phyloP scores from a whole-genome alignment of 2,797 vertebrate genomes.

The Acrossocheilus wenchowensis region DNA sequence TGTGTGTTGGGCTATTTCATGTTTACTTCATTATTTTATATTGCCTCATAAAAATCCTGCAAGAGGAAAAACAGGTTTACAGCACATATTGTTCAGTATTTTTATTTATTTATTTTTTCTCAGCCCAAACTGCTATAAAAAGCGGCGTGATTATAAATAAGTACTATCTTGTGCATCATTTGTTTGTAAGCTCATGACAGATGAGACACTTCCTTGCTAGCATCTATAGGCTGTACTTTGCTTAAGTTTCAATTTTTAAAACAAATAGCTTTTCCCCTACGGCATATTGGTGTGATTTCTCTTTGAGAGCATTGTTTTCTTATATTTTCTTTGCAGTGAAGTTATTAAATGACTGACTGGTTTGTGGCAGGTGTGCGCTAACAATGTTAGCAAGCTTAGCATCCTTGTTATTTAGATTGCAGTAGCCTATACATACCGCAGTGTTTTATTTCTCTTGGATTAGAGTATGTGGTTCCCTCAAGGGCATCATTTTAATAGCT shows the following conservation, averaged over 20 bases:
- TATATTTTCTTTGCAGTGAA: neutral
- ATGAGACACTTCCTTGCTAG: neutral
- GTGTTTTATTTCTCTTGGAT: neutral
- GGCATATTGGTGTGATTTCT: slow-evolving; percentile 6
- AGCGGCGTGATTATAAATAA: neutral
- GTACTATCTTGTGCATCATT: neutral
- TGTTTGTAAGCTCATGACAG: slow-evolving; percentile 14
- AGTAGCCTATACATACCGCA: neutral
- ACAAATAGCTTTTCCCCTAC: neutral
- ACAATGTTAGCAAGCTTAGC: neutral
- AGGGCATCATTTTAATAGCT: neutral
- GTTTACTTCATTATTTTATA: neutral
- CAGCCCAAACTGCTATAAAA: neutral
- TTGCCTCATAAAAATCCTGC: neutral
- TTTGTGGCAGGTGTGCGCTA: neutral
- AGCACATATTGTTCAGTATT: neutral
- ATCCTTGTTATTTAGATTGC: neutral
- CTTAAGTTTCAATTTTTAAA: neutral
- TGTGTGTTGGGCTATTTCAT: too few relatives aligned
- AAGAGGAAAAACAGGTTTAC: neutral
- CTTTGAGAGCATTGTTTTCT: neutral
- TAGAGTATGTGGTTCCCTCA: neutral
- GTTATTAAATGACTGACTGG: slow-evolving; percentile 18
- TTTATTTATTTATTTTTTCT: neutral
- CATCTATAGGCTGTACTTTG: neutral